A percentile compares a stretch with the other conserved stretches of the same genome.
These are phyloP conservation scores for Leptosomus discolor DNA, from an alignment of 2,113 vertebrate species.

Conservation along the genomic window DNA sequence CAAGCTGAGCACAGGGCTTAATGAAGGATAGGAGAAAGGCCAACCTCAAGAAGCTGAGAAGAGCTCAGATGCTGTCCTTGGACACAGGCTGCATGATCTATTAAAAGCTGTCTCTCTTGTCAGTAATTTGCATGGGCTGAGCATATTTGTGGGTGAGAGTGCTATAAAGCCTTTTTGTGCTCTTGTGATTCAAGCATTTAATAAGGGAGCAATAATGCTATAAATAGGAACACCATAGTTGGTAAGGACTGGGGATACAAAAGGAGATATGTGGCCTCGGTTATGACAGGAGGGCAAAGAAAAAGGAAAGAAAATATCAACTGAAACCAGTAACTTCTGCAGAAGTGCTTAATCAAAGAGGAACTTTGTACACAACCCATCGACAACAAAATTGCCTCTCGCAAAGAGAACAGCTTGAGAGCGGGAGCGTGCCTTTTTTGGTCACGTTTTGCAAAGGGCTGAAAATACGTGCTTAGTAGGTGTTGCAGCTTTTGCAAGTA, in stretches of 20 bases:
- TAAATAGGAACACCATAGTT: conserved; percentile 56
- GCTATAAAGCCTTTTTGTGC: conserved; percentile 35
- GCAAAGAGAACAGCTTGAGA: background rate
- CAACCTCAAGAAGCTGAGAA: background rate
- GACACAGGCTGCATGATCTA: background rate
- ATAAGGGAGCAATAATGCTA: conserved; percentile 9
- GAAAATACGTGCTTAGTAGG: conserved; percentile 48
- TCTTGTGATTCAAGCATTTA: conserved; percentile 39
- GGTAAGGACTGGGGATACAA: conserved; percentile 37
- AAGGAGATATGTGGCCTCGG: background rate
- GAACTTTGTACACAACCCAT: conserved; percentile 1
- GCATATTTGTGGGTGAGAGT: conserved; percentile 40
- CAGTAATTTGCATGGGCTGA: conserved; percentile 7
- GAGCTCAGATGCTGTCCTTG: background rate
- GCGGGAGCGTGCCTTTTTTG: conserved; percentile 35
- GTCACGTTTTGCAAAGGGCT: conserved; percentile 29
- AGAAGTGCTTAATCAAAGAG: conserved; percentile 17
- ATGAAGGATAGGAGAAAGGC: background rate
- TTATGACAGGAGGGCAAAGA: conserved; percentile 2
- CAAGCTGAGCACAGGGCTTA: background rate
- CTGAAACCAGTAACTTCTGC: background rate
- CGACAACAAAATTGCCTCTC: background rate
- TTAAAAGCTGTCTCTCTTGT: conserved; percentile 22
- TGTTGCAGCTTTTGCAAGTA: conserved; percentile 3
- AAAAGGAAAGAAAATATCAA: background rate